phyloP scores from a whole-genome alignment of 2,797 vertebrate species.

The Notolabrus celidotus region DNA sequence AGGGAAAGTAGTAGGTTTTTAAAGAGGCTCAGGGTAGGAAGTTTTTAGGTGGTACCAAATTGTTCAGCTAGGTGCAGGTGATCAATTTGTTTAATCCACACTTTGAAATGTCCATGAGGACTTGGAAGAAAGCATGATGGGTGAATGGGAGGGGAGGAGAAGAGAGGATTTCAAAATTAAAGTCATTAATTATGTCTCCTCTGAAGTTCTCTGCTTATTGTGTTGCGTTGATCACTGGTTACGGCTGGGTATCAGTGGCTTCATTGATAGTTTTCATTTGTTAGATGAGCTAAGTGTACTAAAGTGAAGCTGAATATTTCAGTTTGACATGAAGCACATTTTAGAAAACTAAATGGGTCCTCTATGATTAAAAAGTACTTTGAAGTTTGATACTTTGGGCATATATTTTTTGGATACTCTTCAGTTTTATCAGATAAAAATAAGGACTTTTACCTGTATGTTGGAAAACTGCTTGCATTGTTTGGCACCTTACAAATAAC shows the following conservation, averaged over 20 bases:
- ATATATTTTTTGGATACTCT: too few relatives aligned
- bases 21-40: conserved; percentile 23
- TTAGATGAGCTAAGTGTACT: conserved; percentile 21
- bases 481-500: neutral
- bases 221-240: conserved; percentile 21
- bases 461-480: neutral
- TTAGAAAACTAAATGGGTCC: neutral
- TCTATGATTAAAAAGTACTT: neutral
- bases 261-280: conserved; percentile 13
- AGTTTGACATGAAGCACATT: neutral
- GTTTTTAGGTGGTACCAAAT: neutral
- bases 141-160: conserved; percentile 17
- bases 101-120: conserved; percentile 39
- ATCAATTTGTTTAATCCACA: conserved; percentile 77
- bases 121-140: conserved; percentile 6
- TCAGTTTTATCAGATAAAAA: neutral
- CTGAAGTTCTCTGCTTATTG: conserved; percentile 28
- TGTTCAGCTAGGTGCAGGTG: conserved; percentile 30
- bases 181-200: conserved; percentile 57
- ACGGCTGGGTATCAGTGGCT: neutral
- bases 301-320: conserved; percentile 1
- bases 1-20: neutral
- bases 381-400: neutral
- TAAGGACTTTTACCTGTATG: neutral
- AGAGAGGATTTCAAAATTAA: conserved; percentile 62